Base-by-base conservation (phyloP, 2,797 vertebrate species). In the Craterocephalus amniculus region DNA sequence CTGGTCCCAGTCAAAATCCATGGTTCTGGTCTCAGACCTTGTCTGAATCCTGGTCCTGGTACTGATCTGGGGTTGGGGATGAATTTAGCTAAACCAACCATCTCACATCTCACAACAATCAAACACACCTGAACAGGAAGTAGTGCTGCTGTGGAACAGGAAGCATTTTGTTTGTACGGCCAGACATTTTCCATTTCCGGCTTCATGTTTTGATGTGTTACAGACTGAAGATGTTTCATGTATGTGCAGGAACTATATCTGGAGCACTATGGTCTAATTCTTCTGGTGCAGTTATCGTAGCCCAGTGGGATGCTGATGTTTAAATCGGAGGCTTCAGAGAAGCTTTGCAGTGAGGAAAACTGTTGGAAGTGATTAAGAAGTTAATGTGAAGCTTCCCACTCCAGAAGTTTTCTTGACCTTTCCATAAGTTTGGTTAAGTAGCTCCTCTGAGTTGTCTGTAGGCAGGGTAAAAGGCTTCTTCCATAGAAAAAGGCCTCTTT, bases 401-500 rank as follows among this genome's bases (percentile, higher is more conserved):
- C 69, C 55, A 58, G 29, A 36, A 29, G 63, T 75, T 70, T 72
- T 35, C 3, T 51, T 58, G 52, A 80, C 38, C 55, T 58, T 72
- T 71, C 49, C 40, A 48, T 48, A 71, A 63, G 45, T 63, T 75
- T 74, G 63, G 65, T 71, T 40, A 56, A 67, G 58, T 31, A 63
- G 61, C 22, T 63, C 22, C 35, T 26, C 14, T 12, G 54, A 58
- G 45, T 66, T 38, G 32, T 51, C n/a, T 12, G 16, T 12, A 18
- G 43, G 62, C 70, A 75, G 76, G 58, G 63, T 64, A 59, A 82
- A n/a, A 9, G 48, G 36, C 36, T 5, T 38, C n/a, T 22, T 51
- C 22, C 48, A 13, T 2, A 51, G 26, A 24, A 45, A 22, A 51
- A 13, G 22, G 12, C n/a, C 32, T 35, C 66, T 80, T 68, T 76